A percentile compares a stretch with the other conserved stretches of the same genome.
phyloP scores from a whole-genome alignment of 2,113 vertebrate species.

The Heloderma charlesbogerti region DNA sequence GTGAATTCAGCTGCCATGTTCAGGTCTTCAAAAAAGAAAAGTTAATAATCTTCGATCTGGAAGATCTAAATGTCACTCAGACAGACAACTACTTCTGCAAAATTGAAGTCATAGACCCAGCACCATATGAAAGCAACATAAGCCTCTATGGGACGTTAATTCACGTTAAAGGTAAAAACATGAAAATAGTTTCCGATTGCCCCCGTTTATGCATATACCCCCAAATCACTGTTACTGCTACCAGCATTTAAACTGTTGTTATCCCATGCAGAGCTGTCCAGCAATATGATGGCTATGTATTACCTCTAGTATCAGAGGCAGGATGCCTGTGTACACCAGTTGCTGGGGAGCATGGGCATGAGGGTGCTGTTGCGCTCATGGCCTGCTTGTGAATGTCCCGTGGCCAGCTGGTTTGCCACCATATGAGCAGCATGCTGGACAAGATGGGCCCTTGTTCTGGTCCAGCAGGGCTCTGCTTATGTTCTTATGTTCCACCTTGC shows the following conservation, averaged over 20 bases:
- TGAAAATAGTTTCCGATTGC: not conserved
- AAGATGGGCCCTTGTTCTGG: not conserved
- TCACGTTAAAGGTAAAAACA: conserved; percentile 76
- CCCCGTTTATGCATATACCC: not conserved
- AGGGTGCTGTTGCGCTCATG: not conserved
- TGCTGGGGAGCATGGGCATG: not conserved
- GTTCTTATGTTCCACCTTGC: not conserved
- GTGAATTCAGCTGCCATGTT: conserved; percentile 69
- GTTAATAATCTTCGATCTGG: conserved; percentile 73
- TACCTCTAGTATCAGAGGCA: not conserved
- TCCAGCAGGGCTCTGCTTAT: not conserved
- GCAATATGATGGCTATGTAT: not conserved
- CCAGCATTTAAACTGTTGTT: not conserved
- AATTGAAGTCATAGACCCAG: conserved; percentile 78
- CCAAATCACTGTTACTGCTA: not conserved
- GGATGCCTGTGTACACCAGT: not conserved
- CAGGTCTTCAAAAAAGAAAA: conserved; percentile 57
- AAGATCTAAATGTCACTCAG: conserved; percentile 72
- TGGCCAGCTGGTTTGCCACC: not conserved
- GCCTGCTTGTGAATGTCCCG: not conserved
- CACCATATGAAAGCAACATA: conserved; percentile 76
- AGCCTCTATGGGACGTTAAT: conserved; percentile 79
- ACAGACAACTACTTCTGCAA: conserved; percentile 85
- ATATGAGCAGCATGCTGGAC: not conserved
- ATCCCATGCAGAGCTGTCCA: not conserved